phyloP scores from a whole-genome alignment of 2,888 invertebrate genomes.

The Conops quadrifasciatus region DNA sequence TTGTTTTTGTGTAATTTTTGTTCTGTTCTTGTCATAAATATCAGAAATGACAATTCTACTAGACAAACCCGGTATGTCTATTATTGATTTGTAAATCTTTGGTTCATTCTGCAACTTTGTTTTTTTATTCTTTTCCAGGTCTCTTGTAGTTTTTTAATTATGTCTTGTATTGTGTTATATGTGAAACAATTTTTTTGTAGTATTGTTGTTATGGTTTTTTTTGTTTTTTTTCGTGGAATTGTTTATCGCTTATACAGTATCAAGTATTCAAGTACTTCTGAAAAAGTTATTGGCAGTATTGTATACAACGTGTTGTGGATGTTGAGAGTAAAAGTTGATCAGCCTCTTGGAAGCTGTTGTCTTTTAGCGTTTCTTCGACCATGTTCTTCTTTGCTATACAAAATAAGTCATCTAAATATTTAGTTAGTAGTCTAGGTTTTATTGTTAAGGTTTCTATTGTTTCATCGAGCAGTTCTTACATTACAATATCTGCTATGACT shows the following conservation, averaged over 20 bases:
- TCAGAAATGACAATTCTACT: not conserved
- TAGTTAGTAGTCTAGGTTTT: slow-evolving; percentile 11
- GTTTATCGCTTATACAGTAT: not conserved
- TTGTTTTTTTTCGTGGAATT: not conserved
- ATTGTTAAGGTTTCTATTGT: slow-evolving; percentile 3
- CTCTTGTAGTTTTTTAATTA: not conserved
- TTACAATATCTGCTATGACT: slow-evolving; percentile 13
- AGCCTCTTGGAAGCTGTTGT: not conserved
- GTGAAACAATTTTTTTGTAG: no score
- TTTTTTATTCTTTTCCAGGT: not conserved
- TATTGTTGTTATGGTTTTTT: not conserved
- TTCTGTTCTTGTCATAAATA: no score
- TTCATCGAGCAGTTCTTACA: not conserved
- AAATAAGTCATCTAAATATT: slow-evolving; percentile 12
- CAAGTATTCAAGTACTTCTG: not conserved
- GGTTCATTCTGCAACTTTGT: not conserved
- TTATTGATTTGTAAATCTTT: not conserved
- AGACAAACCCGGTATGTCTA: not conserved
- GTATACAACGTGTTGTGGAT: not conserved
- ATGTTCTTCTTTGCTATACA: not conserved
- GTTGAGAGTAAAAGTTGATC: not conserved
- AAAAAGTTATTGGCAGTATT: not conserved
- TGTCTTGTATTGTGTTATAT: slow-evolving; percentile 15
- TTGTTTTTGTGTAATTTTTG: no score
- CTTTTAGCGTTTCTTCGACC: not conserved